A percentile compares a stretch with the other conserved stretches of the same genome.
Conservation (phyloP, 2,113 vertebrate species). For the Plecturocebus donacophilus region DNA sequence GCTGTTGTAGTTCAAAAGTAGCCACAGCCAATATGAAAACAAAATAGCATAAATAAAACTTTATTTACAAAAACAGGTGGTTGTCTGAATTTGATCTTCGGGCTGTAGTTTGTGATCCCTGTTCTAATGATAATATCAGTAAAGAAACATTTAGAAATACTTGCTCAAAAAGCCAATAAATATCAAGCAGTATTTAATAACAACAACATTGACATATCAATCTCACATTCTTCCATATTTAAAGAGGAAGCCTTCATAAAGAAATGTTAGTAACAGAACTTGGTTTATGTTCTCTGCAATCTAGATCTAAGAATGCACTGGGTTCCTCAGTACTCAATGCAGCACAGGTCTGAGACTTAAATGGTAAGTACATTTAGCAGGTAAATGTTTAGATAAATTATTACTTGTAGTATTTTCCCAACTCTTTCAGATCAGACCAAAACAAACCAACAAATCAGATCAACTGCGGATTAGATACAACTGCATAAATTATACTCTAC, state of each 20-base stretch:
- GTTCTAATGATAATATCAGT: background rate
- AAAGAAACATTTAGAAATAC: background rate
- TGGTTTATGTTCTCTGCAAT: background rate
- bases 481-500: too few species aligned
- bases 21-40: background rate
- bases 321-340: background rate
- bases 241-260: background rate
- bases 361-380: background rate
- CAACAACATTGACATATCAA: background rate
- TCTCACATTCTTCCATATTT: background rate
- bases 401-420: background rate
- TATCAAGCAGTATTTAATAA: background rate
- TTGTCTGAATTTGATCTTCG: background rate
- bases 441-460: background rate
- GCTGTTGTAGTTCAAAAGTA: conserved; percentile 1
- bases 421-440: background rate
- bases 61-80: conserved; percentile 28
- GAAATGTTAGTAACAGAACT: background rate
- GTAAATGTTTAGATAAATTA: background rate
- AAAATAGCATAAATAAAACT: conserved; percentile 14
- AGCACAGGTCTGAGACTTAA: background rate
- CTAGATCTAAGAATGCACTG: background rate
- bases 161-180: background rate
- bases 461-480: background rate
- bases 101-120: background rate